phyloP scores from a whole-genome alignment of 2,888 invertebrate genomes.

The Cybosia mesomella region DNA sequence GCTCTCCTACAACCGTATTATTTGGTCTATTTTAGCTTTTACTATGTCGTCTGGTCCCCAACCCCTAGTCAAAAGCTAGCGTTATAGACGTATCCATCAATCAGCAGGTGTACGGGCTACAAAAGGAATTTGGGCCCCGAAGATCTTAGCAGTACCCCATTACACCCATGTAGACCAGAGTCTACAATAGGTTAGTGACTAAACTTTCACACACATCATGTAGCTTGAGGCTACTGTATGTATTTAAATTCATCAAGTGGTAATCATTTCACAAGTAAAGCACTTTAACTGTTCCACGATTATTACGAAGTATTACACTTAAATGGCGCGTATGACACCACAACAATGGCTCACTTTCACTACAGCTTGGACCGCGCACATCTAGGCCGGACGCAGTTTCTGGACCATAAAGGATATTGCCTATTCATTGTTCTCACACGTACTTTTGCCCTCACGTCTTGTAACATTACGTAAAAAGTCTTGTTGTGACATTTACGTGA shows the following conservation, averaged over 20 bases:
- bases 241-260: background rate
- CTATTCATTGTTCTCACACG: constrained; percentile 73
- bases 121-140: too few relatives aligned
- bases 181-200: too few relatives aligned
- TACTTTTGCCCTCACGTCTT: constrained; percentile 50
- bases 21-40: background rate
- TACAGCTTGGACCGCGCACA: constrained; percentile 64
- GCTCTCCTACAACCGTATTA: background rate
- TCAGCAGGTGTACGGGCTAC: background rate
- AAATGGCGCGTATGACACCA: constrained; percentile 54
- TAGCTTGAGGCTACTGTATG: background rate
- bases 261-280: constrained; percentile 16
- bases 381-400: constrained; percentile 79
- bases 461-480: constrained; percentile 34
- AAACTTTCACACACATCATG: background rate
- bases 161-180: too few relatives aligned
- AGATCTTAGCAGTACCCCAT: too few relatives aligned
- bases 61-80: too few relatives aligned
- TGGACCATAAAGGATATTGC: constrained; percentile 82
- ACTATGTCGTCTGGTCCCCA: too few relatives aligned
- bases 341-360: constrained; percentile 73
- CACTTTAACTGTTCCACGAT: background rate
- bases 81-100: background rate
- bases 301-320: constrained; percentile 45
- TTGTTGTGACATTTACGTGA: constrained; percentile 24